Base-by-base conservation (phyloP, 2,797 vertebrate species). In the Gadopsis bispinosus region DNA sequence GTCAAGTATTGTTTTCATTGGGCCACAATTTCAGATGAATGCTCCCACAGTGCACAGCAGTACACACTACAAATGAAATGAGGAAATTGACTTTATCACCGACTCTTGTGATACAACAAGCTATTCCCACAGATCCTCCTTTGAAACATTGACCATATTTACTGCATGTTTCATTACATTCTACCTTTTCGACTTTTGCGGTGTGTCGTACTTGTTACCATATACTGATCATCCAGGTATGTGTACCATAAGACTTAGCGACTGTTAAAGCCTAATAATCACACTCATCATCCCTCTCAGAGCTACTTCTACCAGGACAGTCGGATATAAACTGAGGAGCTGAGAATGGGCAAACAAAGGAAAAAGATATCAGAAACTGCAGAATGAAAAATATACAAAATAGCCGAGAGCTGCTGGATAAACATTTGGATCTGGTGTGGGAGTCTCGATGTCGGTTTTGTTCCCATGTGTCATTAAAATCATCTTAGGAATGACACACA, bases 391-490 rank as follows among this genome's bases (percentile, higher is more conserved):
- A 68, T 33, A 10, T 17, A 1, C 12, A 45, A 37, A 56, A 22
- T 62, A 5, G 9, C 16, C 12, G 35, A 22, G 19, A 59, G 12
- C 20, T 53, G 4, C 10, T 43, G 22, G 19, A 51, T 22, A 59
- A 41, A 35, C 11, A 58, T 7, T 10, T 37, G 41, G 33, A 70
- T 29, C 26, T 56, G 6, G 14, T 31, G 17, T 54, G 33, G 17
- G 59, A 51, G 58, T 56, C 58, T 58, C 47, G 48, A 20, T 65
- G 54, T n/a, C 35, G 31, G 22, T 53, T 33, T 14, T 29, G 31
- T 64, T 77, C 22, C 35, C 13, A 11, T 63, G 56, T 64, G 22
- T 72, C 39, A 65, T 55, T 47, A 35, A 11, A 35, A 41, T 65
- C 13, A 53, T 19, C 19, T 20, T 22, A 63, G 7, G 37, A 50